Conservation (phyloP, 2,888 invertebrate genomes). For the Steinernema hermaphroditum region DNA sequence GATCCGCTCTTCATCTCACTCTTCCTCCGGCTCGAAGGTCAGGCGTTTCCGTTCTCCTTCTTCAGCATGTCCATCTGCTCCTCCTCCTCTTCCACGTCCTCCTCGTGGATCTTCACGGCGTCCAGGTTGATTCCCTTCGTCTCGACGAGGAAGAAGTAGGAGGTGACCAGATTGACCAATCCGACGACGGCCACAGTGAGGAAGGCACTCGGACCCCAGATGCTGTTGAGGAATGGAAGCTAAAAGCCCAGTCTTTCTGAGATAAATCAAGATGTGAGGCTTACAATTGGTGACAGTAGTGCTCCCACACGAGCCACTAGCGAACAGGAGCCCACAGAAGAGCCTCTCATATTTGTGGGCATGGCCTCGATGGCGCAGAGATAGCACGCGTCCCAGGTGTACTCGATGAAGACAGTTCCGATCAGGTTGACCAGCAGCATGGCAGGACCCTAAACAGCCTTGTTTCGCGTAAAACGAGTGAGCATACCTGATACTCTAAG, state of each 20-base stretch:
- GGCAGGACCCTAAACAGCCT: slow-evolving; percentile 50
- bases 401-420: slow-evolving; percentile 65
- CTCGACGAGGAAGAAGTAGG: slow-evolving; percentile 47
- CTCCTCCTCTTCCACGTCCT: not conserved
- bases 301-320: slow-evolving; percentile 62
- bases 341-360: slow-evolving; percentile 57
- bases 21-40: not conserved
- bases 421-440: slow-evolving; percentile 60
- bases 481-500: slow-evolving; percentile 44
- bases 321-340: slow-evolving; percentile 60
- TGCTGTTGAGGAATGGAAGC: slow-evolving; percentile 56
- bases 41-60: slow-evolving; percentile 10
- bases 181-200: slow-evolving; percentile 58
- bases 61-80: slow-evolving; percentile 16
- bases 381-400: slow-evolving; percentile 66
- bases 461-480: no score
- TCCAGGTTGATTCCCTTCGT: slow-evolving; percentile 43
- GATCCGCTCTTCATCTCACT: not conserved
- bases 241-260: slow-evolving; percentile 38
- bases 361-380: slow-evolving; percentile 62
- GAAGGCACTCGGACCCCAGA: slow-evolving; percentile 60
- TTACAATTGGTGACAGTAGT: slow-evolving; percentile 57
- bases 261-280: not conserved
- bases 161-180: slow-evolving; percentile 51
- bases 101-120: slow-evolving; percentile 23